Percentiles rank a stretch among this genome's conserved stretches.
Evolutionary conservation across 2,113 vertebrate species (phyloP).

Genomic region (Athene cunicularia): DNA sequence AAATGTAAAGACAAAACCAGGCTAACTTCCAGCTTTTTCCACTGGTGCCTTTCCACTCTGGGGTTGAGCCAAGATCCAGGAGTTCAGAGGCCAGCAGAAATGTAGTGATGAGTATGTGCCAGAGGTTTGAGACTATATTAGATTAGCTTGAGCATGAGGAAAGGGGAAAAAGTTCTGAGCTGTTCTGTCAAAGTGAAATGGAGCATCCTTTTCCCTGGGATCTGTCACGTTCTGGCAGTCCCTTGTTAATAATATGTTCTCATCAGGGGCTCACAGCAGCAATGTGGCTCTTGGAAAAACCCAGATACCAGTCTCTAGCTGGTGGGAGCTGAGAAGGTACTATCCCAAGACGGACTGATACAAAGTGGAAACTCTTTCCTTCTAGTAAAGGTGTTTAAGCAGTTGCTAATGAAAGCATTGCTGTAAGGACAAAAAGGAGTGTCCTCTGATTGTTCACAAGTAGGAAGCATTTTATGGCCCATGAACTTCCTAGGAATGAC

Average conservation of each 20-base stretch:
- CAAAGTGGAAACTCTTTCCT: neutral
- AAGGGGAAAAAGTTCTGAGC: neutral
- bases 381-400: neutral
- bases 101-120: neutral
- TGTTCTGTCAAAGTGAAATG: neutral
- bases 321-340: neutral
- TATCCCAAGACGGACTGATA: neutral
- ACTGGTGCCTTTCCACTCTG: neutral
- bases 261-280: neutral
- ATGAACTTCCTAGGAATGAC: neutral
- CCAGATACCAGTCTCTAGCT: neutral
- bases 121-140: neutral
- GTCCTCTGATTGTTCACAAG: neutral
- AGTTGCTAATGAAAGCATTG: neutral
- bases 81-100: neutral
- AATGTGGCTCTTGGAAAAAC: neutral
- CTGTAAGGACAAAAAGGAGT: neutral
- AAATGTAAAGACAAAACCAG: slow-evolving; percentile 8
- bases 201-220: neutral
- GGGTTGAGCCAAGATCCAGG: slow-evolving; percentile 12
- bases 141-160: neutral
- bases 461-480: neutral
- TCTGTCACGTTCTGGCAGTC: neutral
- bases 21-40: slow-evolving; percentile 15
- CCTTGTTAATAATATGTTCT: neutral